Base-by-base conservation (phyloP, 2,888 invertebrate genomes). In the Tanytarsus gracilentus region DNA sequence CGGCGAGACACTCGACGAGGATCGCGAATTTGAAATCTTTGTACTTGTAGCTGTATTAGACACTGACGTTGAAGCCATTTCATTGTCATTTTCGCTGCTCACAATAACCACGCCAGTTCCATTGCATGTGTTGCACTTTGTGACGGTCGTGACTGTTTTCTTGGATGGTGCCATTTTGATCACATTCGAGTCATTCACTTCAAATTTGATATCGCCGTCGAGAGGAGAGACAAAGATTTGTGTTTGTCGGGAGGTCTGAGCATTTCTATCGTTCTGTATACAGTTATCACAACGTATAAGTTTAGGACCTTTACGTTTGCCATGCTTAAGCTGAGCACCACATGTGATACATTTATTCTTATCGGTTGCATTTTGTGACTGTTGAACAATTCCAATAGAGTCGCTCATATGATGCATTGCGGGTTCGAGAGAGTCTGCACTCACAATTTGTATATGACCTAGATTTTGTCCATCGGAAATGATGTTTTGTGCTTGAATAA, bases 61-160 rank as follows among this genome's bases (percentile, higher is more conserved):
- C 30, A 81, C 82, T 62, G 86, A n/a, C n/a, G n/a, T n/a, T n/a
- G n/a, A n/a, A n/a, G n/a, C n/a, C n/a, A n/a, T n/a, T n/a, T n/a
- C n/a, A n/a, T n/a, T n/a, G n/a, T n/a, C n/a, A n/a, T n/a, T n/a
- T n/a, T n/a, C n/a, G n/a, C n/a, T n/a, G n/a, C n/a, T 86, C 64
- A 86, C 83, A 69, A 86, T 86, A 66, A 91, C 88, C 58, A 90
- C 87, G 49, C 90, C 90, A 3, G 89, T 88, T 26, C 90, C 90
- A 70, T 90, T 91, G 70, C 90, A 91, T 71, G 90, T 90, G 66
- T 89, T 88, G 71, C 90, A 91, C 70, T 90, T 91, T 21, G 89
- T 88, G 55, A 90, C 88, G 16, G 52, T 61, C 2, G 61, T 51
- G 1, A 52, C 33, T n/a, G 49, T 40, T 9, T 60, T 49, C 33